phyloP scores from a whole-genome alignment of 2,113 vertebrate genomes.

The Nesogale talazaci region DNA sequence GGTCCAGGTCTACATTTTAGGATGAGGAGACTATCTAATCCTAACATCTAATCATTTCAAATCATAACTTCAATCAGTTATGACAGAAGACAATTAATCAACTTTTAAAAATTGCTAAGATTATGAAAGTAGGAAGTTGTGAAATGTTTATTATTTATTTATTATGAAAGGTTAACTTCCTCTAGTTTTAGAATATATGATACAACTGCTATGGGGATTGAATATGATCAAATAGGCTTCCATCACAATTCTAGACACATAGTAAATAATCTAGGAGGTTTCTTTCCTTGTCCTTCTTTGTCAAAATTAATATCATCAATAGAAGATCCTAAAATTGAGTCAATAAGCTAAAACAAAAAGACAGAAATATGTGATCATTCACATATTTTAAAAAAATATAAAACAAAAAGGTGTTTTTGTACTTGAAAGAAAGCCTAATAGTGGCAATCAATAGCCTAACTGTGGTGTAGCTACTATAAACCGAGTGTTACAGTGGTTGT shows the following conservation, averaged over 20 bases:
- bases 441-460: background rate
- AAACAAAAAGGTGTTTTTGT: too few relatives aligned
- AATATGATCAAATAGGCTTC: too few relatives aligned
- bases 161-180: background rate
- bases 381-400: background rate
- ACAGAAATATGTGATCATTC: background rate
- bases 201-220: background rate
- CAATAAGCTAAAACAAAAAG: background rate
- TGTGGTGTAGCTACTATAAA: background rate
- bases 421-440: background rate
- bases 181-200: background rate
- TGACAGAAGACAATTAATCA: background rate
- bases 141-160: background rate
- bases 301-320: background rate
- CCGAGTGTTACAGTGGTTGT: background rate
- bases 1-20: background rate
- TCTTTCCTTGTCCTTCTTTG: background rate
- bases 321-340: background rate
- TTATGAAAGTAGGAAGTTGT: background rate
- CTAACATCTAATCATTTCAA: background rate
- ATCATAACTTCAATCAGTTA: too few relatives aligned
- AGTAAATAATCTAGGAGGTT: background rate
- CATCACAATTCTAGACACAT: too few relatives aligned
- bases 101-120: background rate
- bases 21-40: background rate